Base-by-base conservation (phyloP, 2,888 invertebrate genomes). In the Amphipyra tragopoginis region DNA sequence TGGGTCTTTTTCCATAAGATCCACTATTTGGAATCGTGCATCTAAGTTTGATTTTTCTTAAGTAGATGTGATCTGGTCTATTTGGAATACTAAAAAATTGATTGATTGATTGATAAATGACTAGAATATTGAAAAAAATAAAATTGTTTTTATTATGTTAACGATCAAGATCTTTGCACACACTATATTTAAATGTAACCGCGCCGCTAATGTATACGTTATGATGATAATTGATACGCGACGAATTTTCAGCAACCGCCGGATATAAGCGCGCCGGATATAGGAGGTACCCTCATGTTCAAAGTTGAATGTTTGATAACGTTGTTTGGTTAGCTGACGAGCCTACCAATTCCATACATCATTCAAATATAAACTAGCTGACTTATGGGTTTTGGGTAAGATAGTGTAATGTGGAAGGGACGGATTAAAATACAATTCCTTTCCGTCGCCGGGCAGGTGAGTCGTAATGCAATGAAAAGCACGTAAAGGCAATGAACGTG, bases 211-310 rank as follows among this genome's bases (percentile, higher is more conserved):
- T 69, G 42, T 70, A 77, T 77, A 68, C 72, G 58, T 43, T 52
- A 55, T 43, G 62, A 66, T 54, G 65, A 76, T 81, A 81, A 80
- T 79, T 81, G 71, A 72, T 79, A 79, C 65, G 60, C 71, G 52
- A 39, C 68, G 34, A 69, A 74, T 71, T 74, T 71, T 71, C 75
- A 50, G 52, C 50, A n/a, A 13, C n/a, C 36, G 21, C 38, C 21
- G 38, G 50, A 45, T 33, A 33, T 45, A 14, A 15, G 33, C 29
- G 9, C n/a, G 51, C n/a, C n/a, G n/a, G n/a, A 45, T 33, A 33
- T 45, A 33, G n/a, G 29, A 21, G 21, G 21, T 29, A 43, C 52
- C 9, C 26, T 13, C 29, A 9, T 29, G 67, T 36, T 48, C 34
- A 55, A 60, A 45, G 44, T 44, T 68, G 33, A 56, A 71, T 63